Base-by-base conservation (phyloP, 1,140 invertebrate genomes). In the Eupristina koningsbergeri region DNA sequence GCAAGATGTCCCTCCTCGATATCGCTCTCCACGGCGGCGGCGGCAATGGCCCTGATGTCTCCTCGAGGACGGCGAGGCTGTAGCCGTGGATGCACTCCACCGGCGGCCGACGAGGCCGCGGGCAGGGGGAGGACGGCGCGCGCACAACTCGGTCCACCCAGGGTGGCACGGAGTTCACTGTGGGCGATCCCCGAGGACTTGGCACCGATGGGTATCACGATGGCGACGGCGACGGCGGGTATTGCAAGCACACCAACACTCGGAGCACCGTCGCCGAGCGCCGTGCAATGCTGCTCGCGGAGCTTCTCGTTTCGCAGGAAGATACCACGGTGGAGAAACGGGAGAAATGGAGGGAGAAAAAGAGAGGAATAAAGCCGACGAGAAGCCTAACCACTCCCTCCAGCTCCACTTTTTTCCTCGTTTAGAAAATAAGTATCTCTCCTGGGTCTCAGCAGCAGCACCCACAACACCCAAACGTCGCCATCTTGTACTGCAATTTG, bases 391-490 rank as follows among this genome's bases (percentile, higher is more conserved):
- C 9, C 76, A 29, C 76, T 81, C 69, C 69, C 76, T 81, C 69
- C 69, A 74, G 80, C 29, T 74, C 41, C 71, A 26, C 73, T 75
- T 34, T 50, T 50, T 29, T 53, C n/a, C 22, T 75, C n/a, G 22
- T 45, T 34, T 15, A n/a, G 36, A 41, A 71, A 41, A 71, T 71
- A n/a, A 71, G 6, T 41, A 71, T n/a, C 36, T 71, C 26, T n/a
- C 45, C 50, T 47, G 63, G 31, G 50, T 78, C 61, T 31, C 47
- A 71, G 61, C 77, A 80, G 47, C 87, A 90, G 79, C 87, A 88
- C 87, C 87, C 89, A 91, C 89, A 89, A 91, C 89, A 91, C 88
- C 88, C 89, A 90, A 90, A 87, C 88, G 89, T 86, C 87, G 90
- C 90, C 90, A 91, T 91, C 88, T 91, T 91, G 90, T 89, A 88